These are phyloP conservation scores for Ceyx cyanopectus DNA, from an alignment of 2,113 vertebrate genomes.

Conservation along the genomic window DNA sequence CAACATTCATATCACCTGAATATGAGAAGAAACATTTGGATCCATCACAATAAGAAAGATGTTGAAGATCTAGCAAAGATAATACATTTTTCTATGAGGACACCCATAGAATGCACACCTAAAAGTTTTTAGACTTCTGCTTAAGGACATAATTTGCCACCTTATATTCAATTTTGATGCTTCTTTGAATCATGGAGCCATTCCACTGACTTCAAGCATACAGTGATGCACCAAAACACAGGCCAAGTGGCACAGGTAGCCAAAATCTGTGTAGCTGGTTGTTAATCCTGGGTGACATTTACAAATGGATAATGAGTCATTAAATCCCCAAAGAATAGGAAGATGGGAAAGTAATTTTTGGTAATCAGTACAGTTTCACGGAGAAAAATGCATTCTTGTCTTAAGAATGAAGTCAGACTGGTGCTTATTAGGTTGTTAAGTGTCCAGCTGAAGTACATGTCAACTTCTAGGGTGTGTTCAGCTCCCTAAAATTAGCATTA, in stretches of 20 bases:
- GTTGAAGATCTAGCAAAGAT: not conserved
- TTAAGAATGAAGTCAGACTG: not conserved
- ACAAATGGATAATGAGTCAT: not conserved
- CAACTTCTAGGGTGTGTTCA: not conserved
- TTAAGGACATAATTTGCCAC: not conserved
- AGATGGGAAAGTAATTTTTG: not conserved
- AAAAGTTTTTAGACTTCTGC: not conserved
- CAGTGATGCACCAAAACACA: not conserved
- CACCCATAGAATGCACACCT: not conserved
- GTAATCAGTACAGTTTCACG: not conserved
- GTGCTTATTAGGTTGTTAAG: slow-evolving; percentile 23
- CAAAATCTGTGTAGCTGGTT: not conserved
- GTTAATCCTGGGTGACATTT: not conserved
- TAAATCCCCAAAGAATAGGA: not conserved
- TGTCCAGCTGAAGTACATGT: not conserved
- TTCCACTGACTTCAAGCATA: not conserved
- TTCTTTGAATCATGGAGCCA: not conserved
- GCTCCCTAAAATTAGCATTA: slow-evolving; percentile 46
- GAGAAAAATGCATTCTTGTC: not conserved
- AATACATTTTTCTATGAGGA: not conserved
- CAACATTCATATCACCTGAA: not conserved
- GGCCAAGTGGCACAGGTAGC: not conserved
- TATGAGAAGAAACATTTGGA: not conserved
- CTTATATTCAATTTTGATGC: not conserved
- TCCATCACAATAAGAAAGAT: not conserved